phyloP scores from a whole-genome alignment of 53 echinoderm and acorn worm genomes.

The Stichopus horrens region DNA sequence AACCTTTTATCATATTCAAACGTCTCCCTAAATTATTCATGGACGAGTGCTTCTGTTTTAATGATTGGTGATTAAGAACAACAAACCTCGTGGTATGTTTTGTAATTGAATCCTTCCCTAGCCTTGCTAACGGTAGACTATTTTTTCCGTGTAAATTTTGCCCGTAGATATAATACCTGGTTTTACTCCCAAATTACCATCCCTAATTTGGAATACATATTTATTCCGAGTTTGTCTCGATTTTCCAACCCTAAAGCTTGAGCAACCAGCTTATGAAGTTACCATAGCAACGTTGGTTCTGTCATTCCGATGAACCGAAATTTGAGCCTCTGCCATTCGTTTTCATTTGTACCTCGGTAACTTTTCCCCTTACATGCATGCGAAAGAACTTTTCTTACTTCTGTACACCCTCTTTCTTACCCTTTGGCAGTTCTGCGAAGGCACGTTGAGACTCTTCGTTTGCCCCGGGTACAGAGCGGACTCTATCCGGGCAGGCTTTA shows the following conservation, averaged over 20 bases:
- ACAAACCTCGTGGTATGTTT: conserved; percentile 34
- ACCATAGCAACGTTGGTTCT: conserved; percentile 11
- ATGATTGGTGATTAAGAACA: not conserved
- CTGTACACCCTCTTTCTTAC: conserved; percentile 13
- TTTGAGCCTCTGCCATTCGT: not conserved
- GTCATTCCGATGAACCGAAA: conserved; percentile 16
- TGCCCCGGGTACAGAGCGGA: conserved; percentile 11
- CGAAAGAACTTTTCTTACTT: conserved; percentile 27
- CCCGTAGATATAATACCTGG: conserved; percentile 25
- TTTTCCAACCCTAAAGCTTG: conserved; percentile 8
- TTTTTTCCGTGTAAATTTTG: not conserved
- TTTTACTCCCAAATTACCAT: conserved; percentile 28
- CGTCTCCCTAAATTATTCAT: conserved; percentile 25
- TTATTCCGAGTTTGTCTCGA: conserved; percentile 18
- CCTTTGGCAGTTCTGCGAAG: conserved; percentile 33
- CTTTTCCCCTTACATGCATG: conserved; percentile 7
- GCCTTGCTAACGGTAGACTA: conserved; percentile 1
- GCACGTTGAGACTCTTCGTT: not conserved
- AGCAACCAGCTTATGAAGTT: not conserved
- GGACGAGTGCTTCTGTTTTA: not conserved
- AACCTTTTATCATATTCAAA: conserved; percentile 13
- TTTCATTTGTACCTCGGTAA: conserved; percentile 15
- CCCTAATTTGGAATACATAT: not conserved
- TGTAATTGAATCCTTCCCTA: conserved; percentile 17
- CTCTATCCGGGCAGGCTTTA: conserved; percentile 20